phyloP scores from a whole-genome alignment of 2,888 invertebrate genomes.

The Patella ulyssiponensis region DNA sequence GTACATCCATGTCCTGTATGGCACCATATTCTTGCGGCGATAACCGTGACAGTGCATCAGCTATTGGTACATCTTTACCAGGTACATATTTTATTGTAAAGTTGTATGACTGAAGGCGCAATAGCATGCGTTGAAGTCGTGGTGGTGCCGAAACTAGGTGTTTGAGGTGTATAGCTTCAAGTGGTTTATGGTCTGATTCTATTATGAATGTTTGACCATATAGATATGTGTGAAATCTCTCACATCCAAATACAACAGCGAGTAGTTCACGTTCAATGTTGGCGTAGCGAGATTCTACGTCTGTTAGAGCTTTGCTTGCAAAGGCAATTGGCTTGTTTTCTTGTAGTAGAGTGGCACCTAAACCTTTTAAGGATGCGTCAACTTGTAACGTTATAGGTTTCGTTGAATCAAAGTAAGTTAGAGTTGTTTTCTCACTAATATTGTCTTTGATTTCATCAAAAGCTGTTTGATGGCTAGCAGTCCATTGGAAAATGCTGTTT shows the following conservation, averaged over 20 bases:
- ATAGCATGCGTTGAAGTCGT: slow-evolving; percentile 34
- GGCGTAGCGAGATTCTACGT: not conserved
- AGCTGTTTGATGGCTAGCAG: not conserved
- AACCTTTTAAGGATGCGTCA: not conserved
- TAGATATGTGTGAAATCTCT: slow-evolving; percentile 28
- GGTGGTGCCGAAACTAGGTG: slow-evolving; percentile 29
- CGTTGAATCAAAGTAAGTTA: too few relatives aligned
- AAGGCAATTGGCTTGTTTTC: not conserved
- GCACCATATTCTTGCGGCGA: not conserved
- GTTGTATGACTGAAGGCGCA: slow-evolving; percentile 37
- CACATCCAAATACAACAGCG: slow-evolving; percentile 15
- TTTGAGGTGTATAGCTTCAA: slow-evolving; percentile 20
- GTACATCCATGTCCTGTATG: not conserved
- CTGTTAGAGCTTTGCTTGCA: slow-evolving; percentile 6
- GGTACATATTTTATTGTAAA: slow-evolving; percentile 28
- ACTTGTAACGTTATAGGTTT: not conserved
- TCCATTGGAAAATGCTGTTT: not conserved
- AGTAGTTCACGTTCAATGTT: not conserved
- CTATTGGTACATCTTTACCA: slow-evolving; percentile 36
- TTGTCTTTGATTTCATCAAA: not conserved
- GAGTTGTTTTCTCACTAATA: not conserved
- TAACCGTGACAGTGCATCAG: slow-evolving; percentile 32
- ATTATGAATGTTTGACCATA: slow-evolving; percentile 28
- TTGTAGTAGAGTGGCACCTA: not conserved
- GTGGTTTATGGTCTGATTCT: slow-evolving; percentile 39